Conservation (phyloP, 1,140 invertebrate species). For the Stegodyphus dumicola region DNA sequence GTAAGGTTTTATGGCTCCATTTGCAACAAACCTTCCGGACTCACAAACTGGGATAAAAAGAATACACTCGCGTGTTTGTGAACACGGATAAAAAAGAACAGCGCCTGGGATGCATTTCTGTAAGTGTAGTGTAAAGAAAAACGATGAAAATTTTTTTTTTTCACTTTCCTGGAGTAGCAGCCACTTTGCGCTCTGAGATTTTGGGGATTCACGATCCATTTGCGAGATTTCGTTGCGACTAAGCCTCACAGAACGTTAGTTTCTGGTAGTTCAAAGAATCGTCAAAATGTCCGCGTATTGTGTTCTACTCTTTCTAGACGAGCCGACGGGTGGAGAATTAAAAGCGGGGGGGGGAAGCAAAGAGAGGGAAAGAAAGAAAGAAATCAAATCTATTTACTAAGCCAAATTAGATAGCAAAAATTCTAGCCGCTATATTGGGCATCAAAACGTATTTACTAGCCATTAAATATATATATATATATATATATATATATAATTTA, state of each 20-base stretch:
- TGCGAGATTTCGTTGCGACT: conserved; percentile 14
- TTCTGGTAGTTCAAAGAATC: too few relatives aligned
- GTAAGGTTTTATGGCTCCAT: conserved; percentile 41
- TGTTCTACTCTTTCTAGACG: too few relatives aligned
- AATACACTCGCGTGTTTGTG: not conserved
- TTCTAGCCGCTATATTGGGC: too few relatives aligned
- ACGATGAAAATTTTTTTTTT: conserved; percentile 35
- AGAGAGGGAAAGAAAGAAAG: too few relatives aligned
- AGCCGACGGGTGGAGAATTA: too few relatives aligned
- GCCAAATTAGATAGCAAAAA: too few relatives aligned
- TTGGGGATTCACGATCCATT: conserved; percentile 47
- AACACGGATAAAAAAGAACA: conserved; percentile 14
- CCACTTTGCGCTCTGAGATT: not conserved
- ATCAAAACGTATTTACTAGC: too few relatives aligned
- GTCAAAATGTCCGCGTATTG: too few relatives aligned
- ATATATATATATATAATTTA: too few relatives aligned
- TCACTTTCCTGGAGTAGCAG: not conserved
- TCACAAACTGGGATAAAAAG: not conserved
- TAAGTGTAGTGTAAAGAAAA: conserved; percentile 10
- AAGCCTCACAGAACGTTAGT: not conserved
- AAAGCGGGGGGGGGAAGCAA: too few relatives aligned
- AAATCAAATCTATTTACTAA: too few relatives aligned
- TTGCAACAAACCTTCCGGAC: conserved; percentile 17
- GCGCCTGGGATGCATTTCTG: not conserved
- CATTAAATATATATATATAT: too few relatives aligned